Evolutionary conservation across 2,888 invertebrate species (phyloP).

Genomic region (Drosophila cognata): DNA sequence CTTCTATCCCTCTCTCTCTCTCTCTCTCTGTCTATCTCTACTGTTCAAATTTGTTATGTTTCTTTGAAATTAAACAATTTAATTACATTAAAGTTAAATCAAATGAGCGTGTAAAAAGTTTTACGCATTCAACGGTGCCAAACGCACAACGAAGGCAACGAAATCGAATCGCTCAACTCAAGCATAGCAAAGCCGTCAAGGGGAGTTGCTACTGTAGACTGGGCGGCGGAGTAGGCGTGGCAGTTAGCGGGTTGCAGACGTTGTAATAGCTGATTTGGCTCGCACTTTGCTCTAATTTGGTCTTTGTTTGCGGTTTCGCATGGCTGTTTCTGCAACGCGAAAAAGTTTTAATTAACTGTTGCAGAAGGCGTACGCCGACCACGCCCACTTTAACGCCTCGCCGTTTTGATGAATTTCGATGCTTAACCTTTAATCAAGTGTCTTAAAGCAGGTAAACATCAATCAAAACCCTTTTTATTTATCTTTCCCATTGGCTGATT

Average conservation of each 20-base stretch:
- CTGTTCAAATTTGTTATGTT: conserved; percentile 42
- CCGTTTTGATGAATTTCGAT: conserved; percentile 8
- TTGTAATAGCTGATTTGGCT: conserved; percentile 3
- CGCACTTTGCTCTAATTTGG: conserved; percentile 63
- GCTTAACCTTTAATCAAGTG: conserved; percentile 50
- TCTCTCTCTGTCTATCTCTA: not conserved
- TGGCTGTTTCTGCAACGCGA: conserved; percentile 55
- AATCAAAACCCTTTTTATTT: conserved; percentile 5
- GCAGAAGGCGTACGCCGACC: conserved; percentile 41
- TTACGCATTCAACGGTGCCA: conserved; percentile 70
- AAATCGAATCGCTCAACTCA: conserved; percentile 74
- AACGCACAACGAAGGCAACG: conserved; percentile 45
- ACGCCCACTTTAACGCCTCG: not conserved
- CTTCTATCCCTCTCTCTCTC: not conserved
- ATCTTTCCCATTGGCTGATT: not conserved
- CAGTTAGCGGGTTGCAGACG: not conserved
- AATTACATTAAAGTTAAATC: conserved; percentile 78
- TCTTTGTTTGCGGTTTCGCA: conserved; percentile 77
- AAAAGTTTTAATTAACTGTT: conserved; percentile 81
- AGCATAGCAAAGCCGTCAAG: conserved; percentile 52
- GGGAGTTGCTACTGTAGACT: not conserved
- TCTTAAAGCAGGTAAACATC: conserved; percentile 10
- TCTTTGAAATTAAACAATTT: conserved; percentile 79
- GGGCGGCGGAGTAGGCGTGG: not conserved
- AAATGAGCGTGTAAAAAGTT: conserved; percentile 74